phyloP scores from a whole-genome alignment of 2,113 vertebrate genomes.

The Notarius lentiginosus region DNA sequence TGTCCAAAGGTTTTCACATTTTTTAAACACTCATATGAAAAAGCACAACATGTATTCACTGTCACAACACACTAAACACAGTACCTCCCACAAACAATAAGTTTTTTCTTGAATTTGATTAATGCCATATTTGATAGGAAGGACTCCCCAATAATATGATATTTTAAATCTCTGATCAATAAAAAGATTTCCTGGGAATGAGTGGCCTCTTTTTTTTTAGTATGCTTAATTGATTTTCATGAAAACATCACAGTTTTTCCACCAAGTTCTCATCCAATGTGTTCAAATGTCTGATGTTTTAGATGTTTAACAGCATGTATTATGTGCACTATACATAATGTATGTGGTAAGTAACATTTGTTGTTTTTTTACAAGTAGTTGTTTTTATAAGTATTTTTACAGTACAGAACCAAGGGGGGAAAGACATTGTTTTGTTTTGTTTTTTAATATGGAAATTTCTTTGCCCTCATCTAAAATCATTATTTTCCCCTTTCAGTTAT shows the following conservation, averaged over 20 bases:
- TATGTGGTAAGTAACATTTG: too few species aligned
- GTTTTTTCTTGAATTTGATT: conserved; percentile 80
- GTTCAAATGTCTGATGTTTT: too few species aligned
- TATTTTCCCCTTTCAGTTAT: too few species aligned
- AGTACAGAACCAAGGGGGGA: too few species aligned
- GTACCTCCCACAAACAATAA: conserved; percentile 63
- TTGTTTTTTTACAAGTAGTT: too few species aligned
- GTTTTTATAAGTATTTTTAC: too few species aligned
- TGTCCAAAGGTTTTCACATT: conserved; percentile 57
- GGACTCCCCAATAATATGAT: conserved; percentile 55
- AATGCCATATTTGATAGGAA: conserved; percentile 46
- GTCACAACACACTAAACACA: conserved; percentile 59
- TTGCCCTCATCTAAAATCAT: too few species aligned
- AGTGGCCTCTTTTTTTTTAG: conserved; percentile 57
- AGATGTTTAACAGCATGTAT: too few species aligned
- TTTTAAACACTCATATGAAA: conserved; percentile 70
- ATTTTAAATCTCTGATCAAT: conserved; percentile 90
- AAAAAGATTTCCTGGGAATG: conserved; percentile 88
- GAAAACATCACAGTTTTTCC: background rate
- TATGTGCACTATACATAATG: too few species aligned
- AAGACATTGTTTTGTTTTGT: too few species aligned
- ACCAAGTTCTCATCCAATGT: too few species aligned
- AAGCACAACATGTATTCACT: conserved; percentile 80
- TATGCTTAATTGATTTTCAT: background rate
- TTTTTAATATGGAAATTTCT: too few species aligned